Evolutionary conservation across 2,113 vertebrate species (phyloP), one percentile per base, ranked within the genome.

Genomic region (Apeltes quadracus): DNA sequence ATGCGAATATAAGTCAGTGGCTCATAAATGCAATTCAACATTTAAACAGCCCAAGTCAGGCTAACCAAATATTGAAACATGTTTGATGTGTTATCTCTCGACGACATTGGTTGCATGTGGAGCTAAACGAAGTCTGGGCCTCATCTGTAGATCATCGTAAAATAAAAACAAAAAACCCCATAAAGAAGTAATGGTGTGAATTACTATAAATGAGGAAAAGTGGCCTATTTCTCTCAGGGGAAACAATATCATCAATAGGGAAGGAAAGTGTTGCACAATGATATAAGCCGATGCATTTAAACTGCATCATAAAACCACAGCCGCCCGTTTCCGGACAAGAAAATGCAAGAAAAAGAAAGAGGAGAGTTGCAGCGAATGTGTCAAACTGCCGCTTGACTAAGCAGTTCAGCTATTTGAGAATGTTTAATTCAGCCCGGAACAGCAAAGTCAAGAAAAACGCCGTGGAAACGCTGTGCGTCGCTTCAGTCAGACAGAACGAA

Each of bases 401-500:
- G 46, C 68, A 57, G 44, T 75, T 80, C 65, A 64, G 43, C 32
- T 62, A 51, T 78, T 57, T 69, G 4, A 72, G 16, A 54, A 83
- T 34, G 41, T 59, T 41, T 61, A 61, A 70, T 76, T 76, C 32
- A 68, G 29, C 18, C 41, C 20, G 7, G n/a, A 67, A 32, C 32
- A 5, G 38, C 14, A 78, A 53, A 32, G 3, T 41, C 39, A 34
- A 29, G 58, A 29, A 70, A 32, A 55, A 75, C 46, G 20, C 71
- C 69, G 59, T 20, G 50, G 46, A 46, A 43, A 23, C 58, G 54
- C 22, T 7, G 41, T 63, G 32, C 54, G 66, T 66, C 39, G 16
- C 29, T 54, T 27, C 46, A 29, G 39, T 53, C 56, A 43, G 48
- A 55, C 9, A 46, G 55, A 58, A 70, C 16, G 8, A 57, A 32